Evolutionary conservation across 2,113 vertebrate genomes (phyloP).

Genomic region (Hymenochirus boettgeri): DNA sequence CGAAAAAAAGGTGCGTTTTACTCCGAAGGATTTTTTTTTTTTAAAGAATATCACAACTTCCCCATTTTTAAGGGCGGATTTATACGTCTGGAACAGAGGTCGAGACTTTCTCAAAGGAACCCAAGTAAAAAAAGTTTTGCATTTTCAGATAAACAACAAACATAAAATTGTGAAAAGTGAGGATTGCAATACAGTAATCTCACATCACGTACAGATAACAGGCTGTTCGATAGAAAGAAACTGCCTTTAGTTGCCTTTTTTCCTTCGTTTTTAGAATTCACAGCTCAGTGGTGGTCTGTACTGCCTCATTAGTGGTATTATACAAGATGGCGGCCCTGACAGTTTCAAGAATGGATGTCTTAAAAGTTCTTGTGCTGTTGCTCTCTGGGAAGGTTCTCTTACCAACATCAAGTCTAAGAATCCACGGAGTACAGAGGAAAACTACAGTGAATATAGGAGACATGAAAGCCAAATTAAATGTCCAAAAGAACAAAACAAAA

Average conservation of each 20-base stretch:
- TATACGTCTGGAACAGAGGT: conserved; percentile 49
- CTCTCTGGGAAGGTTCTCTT: conserved; percentile 89
- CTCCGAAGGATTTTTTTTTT: conserved; percentile 65
- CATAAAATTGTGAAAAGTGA: conserved; percentile 42
- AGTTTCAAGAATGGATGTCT: conserved; percentile 90
- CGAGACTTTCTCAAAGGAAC: conserved; percentile 39
- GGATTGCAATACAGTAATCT: conserved; percentile 15
- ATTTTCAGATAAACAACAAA: conserved; percentile 42
- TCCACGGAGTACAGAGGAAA: conserved; percentile 82
- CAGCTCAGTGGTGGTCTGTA: conserved; percentile 84
- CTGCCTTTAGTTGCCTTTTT: conserved; percentile 32
- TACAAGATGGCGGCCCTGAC: conserved; percentile 89
- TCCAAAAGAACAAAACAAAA: no score
- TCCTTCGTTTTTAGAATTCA: not conserved
- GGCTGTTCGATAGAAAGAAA: conserved; percentile 24
- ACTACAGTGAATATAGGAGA: no score
- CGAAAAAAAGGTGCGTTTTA: conserved; percentile 72
- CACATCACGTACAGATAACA: conserved; percentile 32
- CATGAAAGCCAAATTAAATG: no score
- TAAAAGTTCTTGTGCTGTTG: conserved; percentile 87
- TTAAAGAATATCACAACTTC: conserved; percentile 52
- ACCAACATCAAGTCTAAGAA: conserved; percentile 96
- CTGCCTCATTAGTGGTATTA: conserved; percentile 96
- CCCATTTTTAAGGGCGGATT: conserved; percentile 41
- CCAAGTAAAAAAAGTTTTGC: conserved; percentile 47